Base-by-base conservation (phyloP, 2,113 vertebrate genomes). In the Xiphophorus maculatus region DNA sequence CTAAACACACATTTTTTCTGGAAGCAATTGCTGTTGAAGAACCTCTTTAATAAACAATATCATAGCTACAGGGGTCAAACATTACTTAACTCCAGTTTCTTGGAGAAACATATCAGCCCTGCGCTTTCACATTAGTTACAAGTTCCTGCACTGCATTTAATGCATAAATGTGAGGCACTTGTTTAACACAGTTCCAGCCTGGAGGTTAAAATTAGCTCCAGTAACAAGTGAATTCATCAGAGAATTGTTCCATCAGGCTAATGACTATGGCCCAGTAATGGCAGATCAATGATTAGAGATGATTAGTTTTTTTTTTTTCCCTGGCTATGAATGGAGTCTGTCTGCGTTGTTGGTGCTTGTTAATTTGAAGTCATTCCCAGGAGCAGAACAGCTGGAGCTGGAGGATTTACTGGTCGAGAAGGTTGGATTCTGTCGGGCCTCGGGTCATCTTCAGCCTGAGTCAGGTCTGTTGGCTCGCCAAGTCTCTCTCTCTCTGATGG, bases 371-470 rank as follows among this genome's bases (percentile, higher is more conserved):
- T 81, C 78, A 60, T 66, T 83, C 73, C 81, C 87, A 58, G 35
- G 79, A 90, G 84, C 77, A 63, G 62, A 91, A 63, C 89, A 92
- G 90, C 89, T 93, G 86, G 87, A 90, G 77, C 65, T 48, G 77
- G 35, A 80, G 77, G 82, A 80, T 92, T 93, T 82, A 81, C 65
- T 71, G 82, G 74, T 78, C 78, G 62, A 76, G 66, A 73, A 74
- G 76, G 76, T 87, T 71, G 75, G 80, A 89, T 73, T 81, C 77
- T 79, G 66, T 76, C 60, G 79, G 84, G 74, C 88, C 81, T 10
- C 1, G 2, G 84, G 81, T 88, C 66, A 33, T 80, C 80, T 88
- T 61, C 35, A 67, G 78, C 80, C 73, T 73, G 48, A 74, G 71
- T 81, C 70, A 64, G 83, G 74, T 86, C 85, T 79, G 83, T 42